These are phyloP conservation scores for Sinodicranocentrus sp. DNA, from an alignment of 2,888 invertebrate genomes.

Conservation along the genomic window DNA sequence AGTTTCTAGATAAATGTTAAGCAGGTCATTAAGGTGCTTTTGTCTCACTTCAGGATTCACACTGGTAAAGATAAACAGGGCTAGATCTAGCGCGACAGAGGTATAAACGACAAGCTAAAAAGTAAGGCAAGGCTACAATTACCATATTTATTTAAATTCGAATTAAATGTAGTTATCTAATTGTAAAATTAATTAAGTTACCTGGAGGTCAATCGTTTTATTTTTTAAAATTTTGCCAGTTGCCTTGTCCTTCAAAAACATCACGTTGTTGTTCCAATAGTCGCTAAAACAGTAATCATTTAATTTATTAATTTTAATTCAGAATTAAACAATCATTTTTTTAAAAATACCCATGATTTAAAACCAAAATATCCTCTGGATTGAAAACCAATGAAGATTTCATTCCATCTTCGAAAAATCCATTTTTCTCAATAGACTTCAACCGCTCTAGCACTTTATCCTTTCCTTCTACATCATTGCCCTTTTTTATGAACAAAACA, in stretches of 20 bases:
- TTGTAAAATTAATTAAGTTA: not conserved
- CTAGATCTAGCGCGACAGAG: conserved; percentile 58
- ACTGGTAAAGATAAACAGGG: conserved; percentile 61
- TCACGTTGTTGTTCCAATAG: conserved; percentile 18
- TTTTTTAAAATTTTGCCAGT: not conserved
- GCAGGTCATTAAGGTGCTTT: conserved; percentile 43
- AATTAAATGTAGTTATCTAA: no score
- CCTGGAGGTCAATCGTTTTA: conserved; percentile 5
- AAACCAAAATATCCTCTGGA: conserved; percentile 1
- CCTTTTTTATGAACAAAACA: not conserved
- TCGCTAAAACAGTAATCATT: not conserved
- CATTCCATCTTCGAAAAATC: no score
- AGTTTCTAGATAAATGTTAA: conserved; percentile 47
- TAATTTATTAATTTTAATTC: not conserved
- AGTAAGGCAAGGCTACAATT: conserved; percentile 3
- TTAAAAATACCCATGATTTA: conserved; percentile 30
- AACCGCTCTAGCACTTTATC: not conserved
- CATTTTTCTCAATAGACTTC: conserved; percentile 14
- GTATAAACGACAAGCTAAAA: conserved; percentile 32
- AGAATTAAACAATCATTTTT: not conserved
- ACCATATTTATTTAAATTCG: not conserved
- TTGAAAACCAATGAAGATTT: no score
- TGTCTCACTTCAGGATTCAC: conserved; percentile 49
- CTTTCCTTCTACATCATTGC: not conserved
- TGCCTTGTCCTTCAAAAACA: not conserved